A percentile compares a stretch with the other conserved stretches of the same genome.
Evolutionary conservation across 2,888 invertebrate genomes (phyloP).

Genomic region (Apotomis capreana): DNA sequence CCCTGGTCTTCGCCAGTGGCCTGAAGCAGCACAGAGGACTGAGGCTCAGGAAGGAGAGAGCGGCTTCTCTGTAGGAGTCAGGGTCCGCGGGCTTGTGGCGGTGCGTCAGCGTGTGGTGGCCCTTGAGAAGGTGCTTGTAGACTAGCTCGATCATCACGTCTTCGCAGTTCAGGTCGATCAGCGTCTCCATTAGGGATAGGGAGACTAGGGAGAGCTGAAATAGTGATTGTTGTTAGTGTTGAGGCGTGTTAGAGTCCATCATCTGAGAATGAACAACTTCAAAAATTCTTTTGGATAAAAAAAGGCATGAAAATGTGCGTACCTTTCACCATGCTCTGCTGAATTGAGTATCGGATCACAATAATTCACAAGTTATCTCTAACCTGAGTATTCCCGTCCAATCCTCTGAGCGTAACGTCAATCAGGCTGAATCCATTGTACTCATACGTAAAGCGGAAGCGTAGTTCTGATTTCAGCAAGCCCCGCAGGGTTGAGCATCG

Average conservation of each 20-base stretch:
- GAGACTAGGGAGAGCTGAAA: slow-evolving; percentile 92
- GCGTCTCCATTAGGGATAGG: slow-evolving; percentile 93
- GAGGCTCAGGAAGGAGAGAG: slow-evolving; percentile 66
- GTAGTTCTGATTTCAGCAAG: too few species aligned
- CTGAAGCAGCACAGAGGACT: slow-evolving; percentile 86
- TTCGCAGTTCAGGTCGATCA: slow-evolving; percentile 96
- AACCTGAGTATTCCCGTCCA: slow-evolving; percentile 90
- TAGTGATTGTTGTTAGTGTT: slow-evolving; percentile 1
- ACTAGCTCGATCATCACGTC: slow-evolving; percentile 97
- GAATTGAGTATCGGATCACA: slow-evolving; percentile 92
- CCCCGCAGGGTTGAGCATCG: slow-evolving; percentile 94
- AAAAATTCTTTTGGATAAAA: too few species aligned
- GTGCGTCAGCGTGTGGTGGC: slow-evolving; percentile 65
- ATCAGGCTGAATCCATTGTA: too few species aligned
- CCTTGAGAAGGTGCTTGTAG: slow-evolving; percentile 88
- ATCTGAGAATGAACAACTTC: too few species aligned
- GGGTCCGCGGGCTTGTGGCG: slow-evolving; percentile 66
- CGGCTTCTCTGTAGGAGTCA: slow-evolving; percentile 71
- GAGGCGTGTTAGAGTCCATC: too few species aligned
- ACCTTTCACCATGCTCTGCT: slow-evolving; percentile 86
- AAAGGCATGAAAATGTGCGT: too few species aligned
- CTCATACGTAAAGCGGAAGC: too few species aligned
- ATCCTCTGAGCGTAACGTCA: too few species aligned
- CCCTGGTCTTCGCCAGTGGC: slow-evolving; percentile 65
- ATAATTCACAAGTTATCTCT: slow-evolving; percentile 46